A percentile compares a stretch with the other conserved stretches of the same genome.
phyloP scores from a whole-genome alignment of 35 echinoderm and acorn worm species.

The Heliocidaris erythrogramma region DNA sequence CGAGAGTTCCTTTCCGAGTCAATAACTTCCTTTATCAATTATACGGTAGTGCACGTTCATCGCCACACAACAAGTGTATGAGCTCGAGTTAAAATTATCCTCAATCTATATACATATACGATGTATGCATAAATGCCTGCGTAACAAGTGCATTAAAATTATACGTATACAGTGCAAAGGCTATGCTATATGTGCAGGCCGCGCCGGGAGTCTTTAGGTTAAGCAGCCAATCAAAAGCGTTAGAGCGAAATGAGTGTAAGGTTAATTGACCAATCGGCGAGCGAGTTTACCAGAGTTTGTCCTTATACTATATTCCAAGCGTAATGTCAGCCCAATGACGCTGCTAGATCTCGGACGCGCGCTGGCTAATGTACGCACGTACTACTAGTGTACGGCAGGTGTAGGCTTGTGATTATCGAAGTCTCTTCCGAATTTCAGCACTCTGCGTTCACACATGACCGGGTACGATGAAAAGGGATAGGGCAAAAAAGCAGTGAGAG shows the following conservation, averaged over 20 bases:
- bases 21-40: slow-evolving; percentile 27
- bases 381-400: background rate
- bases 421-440: background rate
- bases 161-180: background rate
- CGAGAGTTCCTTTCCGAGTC: background rate
- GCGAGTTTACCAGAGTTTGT: background rate
- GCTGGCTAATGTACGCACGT: background rate
- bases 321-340: background rate
- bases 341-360: background rate
- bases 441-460: background rate
- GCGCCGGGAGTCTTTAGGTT: background rate
- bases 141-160: background rate
- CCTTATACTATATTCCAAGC: background rate
- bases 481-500: background rate
- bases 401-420: background rate
- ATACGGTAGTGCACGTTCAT: background rate
- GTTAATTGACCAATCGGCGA: slow-evolving; percentile 17
- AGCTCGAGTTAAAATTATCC: background rate
- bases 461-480: background rate
- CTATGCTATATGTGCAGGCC: background rate
- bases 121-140: background rate
- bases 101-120: background rate
- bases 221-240: background rate
- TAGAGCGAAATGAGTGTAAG: background rate
- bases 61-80: background rate